A percentile compares a stretch with the other conserved stretches of the same genome.
Evolutionary conservation across 2,888 invertebrate species (phyloP).

Genomic region (Pseudoips prasinana): DNA sequence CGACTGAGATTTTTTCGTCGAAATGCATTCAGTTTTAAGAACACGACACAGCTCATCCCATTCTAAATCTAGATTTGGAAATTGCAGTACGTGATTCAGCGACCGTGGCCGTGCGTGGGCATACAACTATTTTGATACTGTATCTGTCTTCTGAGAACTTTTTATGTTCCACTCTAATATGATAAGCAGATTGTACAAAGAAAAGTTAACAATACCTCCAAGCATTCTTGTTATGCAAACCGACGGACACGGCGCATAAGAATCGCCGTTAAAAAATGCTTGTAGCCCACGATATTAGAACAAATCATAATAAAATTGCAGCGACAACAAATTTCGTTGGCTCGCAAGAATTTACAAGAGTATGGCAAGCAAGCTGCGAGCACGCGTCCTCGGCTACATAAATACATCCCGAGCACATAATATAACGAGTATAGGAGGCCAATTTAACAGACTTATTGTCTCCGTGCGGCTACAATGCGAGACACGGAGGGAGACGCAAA

Average conservation of each 20-base stretch:
- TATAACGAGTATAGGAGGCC: slow-evolving; percentile 71
- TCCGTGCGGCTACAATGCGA: slow-evolving; percentile 74
- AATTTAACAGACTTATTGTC: slow-evolving; percentile 83
- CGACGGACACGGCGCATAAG: slow-evolving; percentile 13
- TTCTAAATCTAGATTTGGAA: slow-evolving; percentile 67
- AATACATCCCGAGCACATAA: slow-evolving; percentile 61
- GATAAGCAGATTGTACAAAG: slow-evolving; percentile 40
- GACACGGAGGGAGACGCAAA: slow-evolving; percentile 68
- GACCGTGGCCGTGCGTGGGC: slow-evolving; percentile 44
- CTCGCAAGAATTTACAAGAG: slow-evolving; percentile 56
- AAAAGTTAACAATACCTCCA: slow-evolving; percentile 24
- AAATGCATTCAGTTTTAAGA: slow-evolving; percentile 62
- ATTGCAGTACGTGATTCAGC: slow-evolving; percentile 63
- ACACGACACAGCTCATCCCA: slow-evolving; percentile 48
- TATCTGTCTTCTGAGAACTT: slow-evolving; percentile 42
- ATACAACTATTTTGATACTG: slow-evolving; percentile 41
- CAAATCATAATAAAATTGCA: slow-evolving; percentile 40
- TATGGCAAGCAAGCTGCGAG: slow-evolving; percentile 49
- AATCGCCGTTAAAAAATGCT: slow-evolving; percentile 24
- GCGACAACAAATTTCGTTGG: slow-evolving; percentile 49
- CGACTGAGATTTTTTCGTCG: slow-evolving; percentile 56
- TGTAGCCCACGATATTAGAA: slow-evolving; percentile 30
- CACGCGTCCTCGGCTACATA: slow-evolving; percentile 55
- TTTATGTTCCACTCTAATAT: slow-evolving; percentile 30
- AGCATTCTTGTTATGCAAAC: slow-evolving; percentile 19